Percentiles rank a stretch among this genome's conserved stretches.
Evolutionary conservation across 2,113 vertebrate species (phyloP).

Genomic region (Lamprologus speciosus): DNA sequence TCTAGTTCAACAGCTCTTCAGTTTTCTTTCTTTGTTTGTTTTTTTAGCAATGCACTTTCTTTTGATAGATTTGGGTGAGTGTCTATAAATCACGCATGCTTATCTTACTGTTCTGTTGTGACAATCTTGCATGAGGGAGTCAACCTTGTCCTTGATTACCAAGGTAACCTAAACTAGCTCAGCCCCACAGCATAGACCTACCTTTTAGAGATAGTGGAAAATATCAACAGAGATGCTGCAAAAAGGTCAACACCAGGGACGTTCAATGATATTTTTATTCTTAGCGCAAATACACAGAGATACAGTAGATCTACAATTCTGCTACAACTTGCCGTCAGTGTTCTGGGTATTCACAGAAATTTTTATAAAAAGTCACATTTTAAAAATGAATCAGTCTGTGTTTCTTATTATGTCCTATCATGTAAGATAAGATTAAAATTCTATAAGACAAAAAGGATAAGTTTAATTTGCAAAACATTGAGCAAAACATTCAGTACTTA

Average conservation of each 20-base stretch:
- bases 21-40: neutral
- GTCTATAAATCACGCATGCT: neutral
- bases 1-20: neutral
- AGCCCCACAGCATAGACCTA: neutral
- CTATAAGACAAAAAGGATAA: neutral
- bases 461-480: neutral
- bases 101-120: neutral
- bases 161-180: neutral
- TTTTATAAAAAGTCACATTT: rapidly evolving
- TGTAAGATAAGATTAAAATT: neutral
- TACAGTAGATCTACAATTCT: neutral
- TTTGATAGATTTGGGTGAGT: neutral
- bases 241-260: neutral
- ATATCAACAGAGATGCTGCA: neutral
- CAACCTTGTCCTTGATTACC: neutral
- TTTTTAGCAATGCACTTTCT: neutral
- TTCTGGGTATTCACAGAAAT: neutral
- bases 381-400: neutral
- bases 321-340: neutral
- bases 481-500: neutral
- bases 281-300: neutral
- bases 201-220: neutral
- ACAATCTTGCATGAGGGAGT: neutral
- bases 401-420: neutral
- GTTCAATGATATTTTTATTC: neutral